phyloP scores from a whole-genome alignment of 2,113 vertebrate species.

The Cyprinus carpio region DNA sequence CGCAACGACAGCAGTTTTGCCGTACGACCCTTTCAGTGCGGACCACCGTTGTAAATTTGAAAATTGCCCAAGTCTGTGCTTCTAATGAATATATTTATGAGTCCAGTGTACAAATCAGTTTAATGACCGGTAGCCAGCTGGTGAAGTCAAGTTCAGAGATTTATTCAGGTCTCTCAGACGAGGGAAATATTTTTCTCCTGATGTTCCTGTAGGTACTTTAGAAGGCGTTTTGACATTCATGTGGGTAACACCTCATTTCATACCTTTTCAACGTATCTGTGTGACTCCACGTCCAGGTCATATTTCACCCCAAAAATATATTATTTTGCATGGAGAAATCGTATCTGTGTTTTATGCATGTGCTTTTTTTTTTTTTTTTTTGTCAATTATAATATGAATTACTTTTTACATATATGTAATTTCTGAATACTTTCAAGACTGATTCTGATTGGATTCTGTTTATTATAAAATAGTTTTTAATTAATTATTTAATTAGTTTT shows the following conservation, averaged over 20 bases:
- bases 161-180: no score
- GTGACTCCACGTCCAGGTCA: neutral
- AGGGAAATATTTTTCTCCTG: neutral
- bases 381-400: neutral
- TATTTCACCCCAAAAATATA: neutral
- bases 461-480: no score
- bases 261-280: neutral
- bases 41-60: constrained; percentile 58
- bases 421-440: neutral
- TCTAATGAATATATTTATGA: constrained; percentile 39
- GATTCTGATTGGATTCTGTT: neutral
- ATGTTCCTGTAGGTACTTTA: neutral
- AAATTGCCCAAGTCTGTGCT: constrained; percentile 23
- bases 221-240: neutral
- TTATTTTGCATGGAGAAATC: neutral
- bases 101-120: constrained; percentile 34
- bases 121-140: constrained; percentile 39
- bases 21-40: constrained; percentile 67
- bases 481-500: no score
- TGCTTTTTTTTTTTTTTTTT: neutral
- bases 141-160: no score
- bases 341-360: neutral
- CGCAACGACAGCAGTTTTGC: constrained; percentile 74
- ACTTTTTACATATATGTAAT: neutral
- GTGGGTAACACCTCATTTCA: constrained; percentile 4